Base-by-base conservation (phyloP, 2,888 invertebrate genomes). In the Octonoba sinensis region DNA sequence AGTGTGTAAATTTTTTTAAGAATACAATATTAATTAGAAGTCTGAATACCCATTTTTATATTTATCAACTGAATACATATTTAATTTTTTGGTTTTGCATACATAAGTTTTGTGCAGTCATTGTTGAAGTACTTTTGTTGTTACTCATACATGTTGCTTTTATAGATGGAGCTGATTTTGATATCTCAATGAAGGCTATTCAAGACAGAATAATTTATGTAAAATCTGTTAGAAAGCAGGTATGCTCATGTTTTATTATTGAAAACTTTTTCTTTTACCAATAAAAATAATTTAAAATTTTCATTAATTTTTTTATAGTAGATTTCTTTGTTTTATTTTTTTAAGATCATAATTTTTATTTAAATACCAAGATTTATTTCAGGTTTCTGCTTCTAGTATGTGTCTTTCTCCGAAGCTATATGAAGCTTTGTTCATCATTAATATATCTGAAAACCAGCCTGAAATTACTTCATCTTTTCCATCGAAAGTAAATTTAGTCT, bases 201-300 rank as follows among this genome's bases (percentile, higher is more conserved):
- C 71, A 83, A 59, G 82, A 82, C 56, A 69, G 85, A 67, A 85
- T 85, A 12, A 83, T 81, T 27, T 84, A 84, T 66, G 84, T 84
- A 13, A 83, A 83, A 70, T 83, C 84, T 27, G 51, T 84, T 4
- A 67, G 79, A 65, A 75, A 75, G 54, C 78, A 79, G 83, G 83
- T 83, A 44, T 36, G 36, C 36, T 1, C 6, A 36, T 6, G 6
- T 36, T 36, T 36, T 36, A 11, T 36, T 36, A 36, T 36, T 56
- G 4, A 67, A 27, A 46, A 24, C 18, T 72, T 47, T 18, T 60
- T 18, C 54, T 18, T 54, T 1, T 54, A 1, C 15, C n/a, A 0
- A 20, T 15, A 22, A 20, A 57, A 20, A 57, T 20, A 57, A 4
- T 15, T 57, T 11, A 22, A 57, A 22, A 57, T 22, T 1, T 1